Base-by-base conservation (phyloP, 2,113 vertebrate genomes). In the Oxygymnocypris stewartii region DNA sequence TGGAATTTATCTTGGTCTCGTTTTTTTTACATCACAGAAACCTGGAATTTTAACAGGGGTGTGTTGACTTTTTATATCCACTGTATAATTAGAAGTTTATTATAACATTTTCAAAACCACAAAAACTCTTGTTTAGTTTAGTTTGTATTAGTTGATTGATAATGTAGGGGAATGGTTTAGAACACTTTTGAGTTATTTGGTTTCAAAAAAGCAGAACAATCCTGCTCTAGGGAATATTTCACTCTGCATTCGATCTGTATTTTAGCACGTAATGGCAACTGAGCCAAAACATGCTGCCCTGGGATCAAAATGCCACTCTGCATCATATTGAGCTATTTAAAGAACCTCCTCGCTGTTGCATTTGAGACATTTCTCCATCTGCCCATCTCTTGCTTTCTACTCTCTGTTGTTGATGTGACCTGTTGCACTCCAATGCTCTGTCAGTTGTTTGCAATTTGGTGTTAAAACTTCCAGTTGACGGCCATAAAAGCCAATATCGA, bases 401-500 rank as follows among this genome's bases (percentile, higher is more conserved):
- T 87, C 73, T 61, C 63, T 59, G 37, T 57, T 82, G 42, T 67
- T 83, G 28, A 80, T 59, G 76, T 57, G 67, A 59, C 79, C 79
- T 75, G 79, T 76, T 79, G 80, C 86, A 85, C 86, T 61, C 28
- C 67, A 87, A 79, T 63, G 78, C 80, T 47, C 28, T 84, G 84
- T 79, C 75, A 44, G 61, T 20, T 85, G 81, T 67, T 82, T 78
- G 31, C 61, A 86, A 87, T 83, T 74, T 83, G 40, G 42, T 1
- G 13, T 57, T 54, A 79, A 74, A 84, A 89, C 51, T 85, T 81
- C 81, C 35, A 40, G 57, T 51, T 74, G 84, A 80, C 65, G 78
- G 51, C 76, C 35, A 57, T 83, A 67, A 86, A 89, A 89, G 86
- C 84, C 65, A 89, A 67, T 37, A 49, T 54, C 69, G 84, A 80